Percentiles rank a stretch among this genome's conserved stretches.
Conservation (phyloP, 2,797 vertebrate genomes). For the Schizopygopsis malacanthus region DNA sequence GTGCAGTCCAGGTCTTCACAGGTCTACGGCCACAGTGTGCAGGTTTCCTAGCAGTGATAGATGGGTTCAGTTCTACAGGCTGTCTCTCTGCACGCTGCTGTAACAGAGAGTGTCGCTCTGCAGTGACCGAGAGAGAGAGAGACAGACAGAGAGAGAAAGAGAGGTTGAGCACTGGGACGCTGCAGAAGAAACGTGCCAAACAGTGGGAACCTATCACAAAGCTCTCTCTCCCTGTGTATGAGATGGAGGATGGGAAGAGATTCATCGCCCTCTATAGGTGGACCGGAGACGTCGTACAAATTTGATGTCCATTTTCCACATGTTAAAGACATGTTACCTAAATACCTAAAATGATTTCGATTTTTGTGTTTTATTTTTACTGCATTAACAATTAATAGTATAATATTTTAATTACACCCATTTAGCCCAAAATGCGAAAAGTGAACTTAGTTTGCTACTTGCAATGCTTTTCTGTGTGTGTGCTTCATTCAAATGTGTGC, state of each 20-base stretch:
- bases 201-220: conserved; percentile 68
- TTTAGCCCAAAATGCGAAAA: no score
- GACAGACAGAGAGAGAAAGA: conserved; percentile 59
- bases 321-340: no score
- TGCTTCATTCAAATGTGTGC: no score
- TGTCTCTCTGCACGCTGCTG: conserved; percentile 41
- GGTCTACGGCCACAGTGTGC: conserved; percentile 53
- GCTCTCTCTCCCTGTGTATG: conserved; percentile 61
- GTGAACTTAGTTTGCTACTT: no score
- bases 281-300: conserved; percentile 39
- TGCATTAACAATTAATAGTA: not conserved
- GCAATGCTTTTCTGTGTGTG: no score
- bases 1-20: conserved; percentile 66
- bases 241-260: conserved; percentile 70
- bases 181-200: conserved; percentile 56
- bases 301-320: no score
- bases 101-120: conserved; percentile 64
- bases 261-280: conserved; percentile 72
- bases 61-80: conserved; percentile 38
- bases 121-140: conserved; percentile 42
- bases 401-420: not conserved
- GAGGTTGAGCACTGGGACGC: conserved; percentile 36
- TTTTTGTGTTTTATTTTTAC: not conserved
- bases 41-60: conserved; percentile 47
- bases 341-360: no score